Base-by-base conservation (phyloP, 35 echinoderm and acorn worm species). In the Amphiura filiformis region DNA sequence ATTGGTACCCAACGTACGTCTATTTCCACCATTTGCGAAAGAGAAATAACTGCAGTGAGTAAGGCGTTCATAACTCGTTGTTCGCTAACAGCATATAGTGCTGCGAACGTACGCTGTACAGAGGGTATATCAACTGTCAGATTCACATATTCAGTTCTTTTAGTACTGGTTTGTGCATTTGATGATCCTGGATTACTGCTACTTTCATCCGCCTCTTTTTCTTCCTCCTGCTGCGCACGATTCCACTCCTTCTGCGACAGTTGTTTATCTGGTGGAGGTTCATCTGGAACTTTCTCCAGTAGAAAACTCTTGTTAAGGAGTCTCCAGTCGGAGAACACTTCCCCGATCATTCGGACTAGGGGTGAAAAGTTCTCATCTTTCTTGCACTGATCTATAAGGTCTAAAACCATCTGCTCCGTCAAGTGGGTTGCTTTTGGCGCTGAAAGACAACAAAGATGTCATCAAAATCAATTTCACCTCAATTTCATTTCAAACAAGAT, bases 291-390 rank as follows among this genome's bases (percentile, higher is more conserved):
- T 56, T 88, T 95, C 26, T 91, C 87, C 70, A 36, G 5, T 75
- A 38, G 20, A 65, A 99, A 99, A 37, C 96, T 99, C n/a, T 89
- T 88, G 52, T 95, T 99, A 15, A 99, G 78, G 18, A 86, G 83
- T 70, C 94, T 89, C 90, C 90, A 92, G 84, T 86, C 81, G 0
- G 96, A 99, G 84, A 99, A 94, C 0, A 99, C 93, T 79, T 84
- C 61, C 5, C 96, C 96, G 37, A 99, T 94, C 0, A 92, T 77
- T 39, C 96, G 80, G 7, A 99, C 96, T 35, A 99, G 76, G 35
- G 96, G 96, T 28, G 93, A 90, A 81, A 84, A 94, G 30, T 89
- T 89, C 1, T 91, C 78, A 13, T 85, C 78, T 18, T 92, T 82
- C 82, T 92, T 93, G 28, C 89, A 99, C 17, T 78, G 32, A 35